Conservation (phyloP, 1,140 invertebrate species). For the Semibalanus balanoides region DNA sequence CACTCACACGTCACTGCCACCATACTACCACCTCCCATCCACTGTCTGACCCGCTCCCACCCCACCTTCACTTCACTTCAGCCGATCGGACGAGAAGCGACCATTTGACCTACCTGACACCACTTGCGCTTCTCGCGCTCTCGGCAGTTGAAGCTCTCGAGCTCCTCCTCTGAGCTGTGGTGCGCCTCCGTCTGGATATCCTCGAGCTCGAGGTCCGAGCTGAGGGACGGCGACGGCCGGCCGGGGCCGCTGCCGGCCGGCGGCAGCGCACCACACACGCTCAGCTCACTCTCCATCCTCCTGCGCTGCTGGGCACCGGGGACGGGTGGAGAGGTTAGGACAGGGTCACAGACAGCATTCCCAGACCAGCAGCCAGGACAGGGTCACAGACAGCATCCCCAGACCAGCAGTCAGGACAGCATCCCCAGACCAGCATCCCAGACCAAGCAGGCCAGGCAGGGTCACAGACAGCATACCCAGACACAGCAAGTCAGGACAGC, state of each 20-base stretch:
- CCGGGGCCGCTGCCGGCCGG: neutral
- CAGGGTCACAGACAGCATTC: neutral
- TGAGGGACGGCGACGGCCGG: neutral
- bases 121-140: constrained; percentile 4
- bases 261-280: neutral
- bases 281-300: neutral
- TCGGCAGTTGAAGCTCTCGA: constrained; percentile 1
- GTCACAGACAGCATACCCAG: too few relatives aligned
- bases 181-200: neutral
- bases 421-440: too few relatives aligned
- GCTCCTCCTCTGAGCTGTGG: constrained; percentile 5
- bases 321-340: neutral
- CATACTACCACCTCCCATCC: too few relatives aligned
- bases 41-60: too few relatives aligned
- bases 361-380: neutral
- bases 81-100: too few relatives aligned
- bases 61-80: too few relatives aligned
- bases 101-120: neutral
- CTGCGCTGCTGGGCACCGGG: neutral
- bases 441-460: too few relatives aligned
- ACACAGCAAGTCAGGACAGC: too few relatives aligned
- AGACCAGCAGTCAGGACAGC: too few relatives aligned
- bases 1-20: too few relatives aligned
- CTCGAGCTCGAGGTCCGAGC: neutral
- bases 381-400: neutral